Conservation (phyloP, 2,888 invertebrate genomes). For the Entomobrya multifasciata region DNA sequence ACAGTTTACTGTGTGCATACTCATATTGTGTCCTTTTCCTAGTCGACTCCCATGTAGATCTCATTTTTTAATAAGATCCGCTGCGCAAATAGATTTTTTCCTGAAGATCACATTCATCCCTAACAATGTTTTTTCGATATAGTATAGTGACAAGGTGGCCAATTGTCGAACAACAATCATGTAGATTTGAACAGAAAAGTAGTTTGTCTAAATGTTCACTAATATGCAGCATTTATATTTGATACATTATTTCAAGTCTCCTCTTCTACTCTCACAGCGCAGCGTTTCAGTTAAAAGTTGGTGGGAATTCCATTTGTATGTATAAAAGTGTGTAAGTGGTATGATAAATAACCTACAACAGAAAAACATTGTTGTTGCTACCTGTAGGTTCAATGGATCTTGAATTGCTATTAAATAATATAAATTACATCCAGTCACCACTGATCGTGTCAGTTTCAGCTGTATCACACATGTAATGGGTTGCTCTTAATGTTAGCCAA, state of each 20-base stretch:
- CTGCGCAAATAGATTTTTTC: neutral
- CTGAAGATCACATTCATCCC: neutral
- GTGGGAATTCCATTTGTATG: neutral
- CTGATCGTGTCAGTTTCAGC: slow-evolving; percentile 71
- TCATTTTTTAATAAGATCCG: neutral
- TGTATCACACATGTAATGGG: slow-evolving; percentile 69
- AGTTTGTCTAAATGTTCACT: slow-evolving; percentile 14
- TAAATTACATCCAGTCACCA: slow-evolving; percentile 67
- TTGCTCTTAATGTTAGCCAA: slow-evolving; percentile 70
- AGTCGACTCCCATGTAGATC: neutral
- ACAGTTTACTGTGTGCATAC: neutral
- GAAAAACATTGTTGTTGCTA: slow-evolving; percentile 19
- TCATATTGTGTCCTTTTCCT: too few relatives aligned
- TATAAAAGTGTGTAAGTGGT: slow-evolving; percentile 28
- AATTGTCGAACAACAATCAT: slow-evolving; percentile 27
- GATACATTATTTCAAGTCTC: slow-evolving; percentile 25
- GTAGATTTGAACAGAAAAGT: slow-evolving; percentile 3
- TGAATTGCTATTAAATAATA: slow-evolving; percentile 62
- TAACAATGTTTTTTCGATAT: too few relatives aligned
- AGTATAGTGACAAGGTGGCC: slow-evolving; percentile 37
- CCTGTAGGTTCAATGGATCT: slow-evolving; percentile 62
- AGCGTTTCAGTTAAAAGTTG: too few relatives aligned
- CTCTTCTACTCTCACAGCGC: neutral
- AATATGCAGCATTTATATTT: slow-evolving; percentile 15
- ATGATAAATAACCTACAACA: slow-evolving; percentile 36